Conservation (phyloP, 2,888 invertebrate genomes). For the Mythimna lalbum region DNA sequence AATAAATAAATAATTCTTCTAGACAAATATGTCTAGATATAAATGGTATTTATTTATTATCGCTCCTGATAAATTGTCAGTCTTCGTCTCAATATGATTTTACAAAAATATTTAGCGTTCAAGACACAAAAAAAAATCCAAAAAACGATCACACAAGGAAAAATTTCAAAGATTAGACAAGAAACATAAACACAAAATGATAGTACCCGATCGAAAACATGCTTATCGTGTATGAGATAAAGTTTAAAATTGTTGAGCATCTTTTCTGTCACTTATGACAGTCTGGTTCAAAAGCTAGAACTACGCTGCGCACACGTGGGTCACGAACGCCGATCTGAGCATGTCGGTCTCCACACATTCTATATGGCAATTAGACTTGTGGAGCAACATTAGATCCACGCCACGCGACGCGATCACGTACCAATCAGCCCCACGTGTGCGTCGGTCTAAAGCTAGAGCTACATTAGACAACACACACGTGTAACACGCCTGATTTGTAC, state of each 20-base stretch:
- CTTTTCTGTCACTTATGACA: not conserved
- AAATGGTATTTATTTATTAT: not conserved
- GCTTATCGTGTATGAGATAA: not conserved
- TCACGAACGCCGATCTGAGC: too few relatives aligned
- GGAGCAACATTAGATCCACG: too few relatives aligned
- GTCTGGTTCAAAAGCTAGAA: not conserved
- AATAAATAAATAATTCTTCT: too few relatives aligned
- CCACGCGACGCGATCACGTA: too few relatives aligned
- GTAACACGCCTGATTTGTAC: too few relatives aligned
- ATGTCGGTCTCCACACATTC: too few relatives aligned
- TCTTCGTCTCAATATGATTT: not conserved
- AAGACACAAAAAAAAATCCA: constrained; percentile 46
- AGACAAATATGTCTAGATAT: too few relatives aligned
- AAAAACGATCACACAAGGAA: constrained; percentile 60
- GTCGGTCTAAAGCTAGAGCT: too few relatives aligned
- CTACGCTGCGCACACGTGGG: too few relatives aligned
- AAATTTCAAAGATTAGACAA: constrained; percentile 36
- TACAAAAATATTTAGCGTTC: constrained; percentile 15
- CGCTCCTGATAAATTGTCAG: not conserved
- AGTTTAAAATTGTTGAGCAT: not conserved
- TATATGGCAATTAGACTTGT: too few relatives aligned
- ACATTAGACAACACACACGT: too few relatives aligned
- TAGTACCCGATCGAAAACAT: constrained; percentile 8
- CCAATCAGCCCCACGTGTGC: too few relatives aligned
- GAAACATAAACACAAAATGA: constrained; percentile 47